Conservation (phyloP, 2,797 vertebrate genomes). For the Podarcis siculus region DNA sequence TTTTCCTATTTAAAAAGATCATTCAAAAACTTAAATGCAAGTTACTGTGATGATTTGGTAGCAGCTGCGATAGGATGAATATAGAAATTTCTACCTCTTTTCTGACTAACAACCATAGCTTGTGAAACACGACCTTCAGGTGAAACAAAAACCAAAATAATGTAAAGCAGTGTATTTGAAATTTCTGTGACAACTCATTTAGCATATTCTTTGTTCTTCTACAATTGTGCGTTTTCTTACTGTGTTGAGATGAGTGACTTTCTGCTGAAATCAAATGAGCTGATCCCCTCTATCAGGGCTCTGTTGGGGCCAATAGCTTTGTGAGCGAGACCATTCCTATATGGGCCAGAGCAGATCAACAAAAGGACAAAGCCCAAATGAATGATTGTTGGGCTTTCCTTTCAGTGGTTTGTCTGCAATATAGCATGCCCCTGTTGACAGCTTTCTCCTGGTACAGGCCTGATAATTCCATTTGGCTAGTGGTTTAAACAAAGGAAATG, state of each 20-base stretch:
- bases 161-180: background rate
- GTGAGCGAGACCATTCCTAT: background rate
- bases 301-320: background rate
- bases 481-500: conserved; percentile 65
- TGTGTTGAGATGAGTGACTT: conserved; percentile 29
- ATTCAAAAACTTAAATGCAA: background rate
- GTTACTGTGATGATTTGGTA: background rate
- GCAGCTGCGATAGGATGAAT: background rate
- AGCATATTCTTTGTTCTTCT: background rate
- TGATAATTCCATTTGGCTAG: conserved; percentile 67
- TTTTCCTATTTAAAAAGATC: background rate
- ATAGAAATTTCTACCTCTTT: background rate
- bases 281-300: background rate
- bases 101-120: background rate
- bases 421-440: conserved; percentile 34
- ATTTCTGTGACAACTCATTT: background rate
- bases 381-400: conserved; percentile 37
- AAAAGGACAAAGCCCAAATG: rapidly evolving
- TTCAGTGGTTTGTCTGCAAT: background rate
- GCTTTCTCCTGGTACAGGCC: conserved; percentile 56
- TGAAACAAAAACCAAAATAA: background rate
- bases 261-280: background rate
- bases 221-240: background rate
- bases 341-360: background rate
- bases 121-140: background rate